Evolutionary conservation across 2,113 vertebrate species (phyloP).

Genomic region (Thalassarche chlororhynchos): DNA sequence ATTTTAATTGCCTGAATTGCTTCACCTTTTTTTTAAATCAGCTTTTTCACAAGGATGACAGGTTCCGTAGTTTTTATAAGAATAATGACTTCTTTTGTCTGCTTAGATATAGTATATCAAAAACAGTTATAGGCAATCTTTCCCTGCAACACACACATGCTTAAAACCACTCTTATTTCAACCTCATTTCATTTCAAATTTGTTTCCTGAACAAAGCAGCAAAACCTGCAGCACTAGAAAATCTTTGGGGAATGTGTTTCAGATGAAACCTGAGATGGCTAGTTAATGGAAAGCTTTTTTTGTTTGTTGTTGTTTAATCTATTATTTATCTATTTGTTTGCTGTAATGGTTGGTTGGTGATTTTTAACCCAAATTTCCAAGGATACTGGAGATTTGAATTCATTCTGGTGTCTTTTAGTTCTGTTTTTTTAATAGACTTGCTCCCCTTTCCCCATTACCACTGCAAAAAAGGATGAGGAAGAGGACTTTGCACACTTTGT

Average conservation of each 20-base stretch:
- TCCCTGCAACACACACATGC: neutral
- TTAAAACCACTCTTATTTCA: constrained; percentile 2
- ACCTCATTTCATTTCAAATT: constrained; percentile 6
- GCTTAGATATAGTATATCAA: neutral
- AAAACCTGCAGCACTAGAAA: neutral
- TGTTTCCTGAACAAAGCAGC: neutral
- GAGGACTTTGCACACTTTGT: neutral
- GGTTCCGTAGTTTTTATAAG: neutral
- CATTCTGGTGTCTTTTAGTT: rapidly evolving
- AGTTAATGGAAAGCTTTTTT: neutral
- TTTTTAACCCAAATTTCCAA: neutral
- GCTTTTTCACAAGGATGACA: neutral
- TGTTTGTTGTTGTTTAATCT: neutral
- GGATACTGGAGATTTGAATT: neutral
- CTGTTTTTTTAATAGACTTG: neutral
- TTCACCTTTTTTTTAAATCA: neutral
- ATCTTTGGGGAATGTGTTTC: neutral
- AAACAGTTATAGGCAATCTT: neutral
- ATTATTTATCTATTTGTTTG: constrained; percentile 17
- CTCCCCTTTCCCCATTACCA: neutral
- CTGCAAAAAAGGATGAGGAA: neutral
- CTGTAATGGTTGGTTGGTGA: neutral
- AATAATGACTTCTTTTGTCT: neutral
- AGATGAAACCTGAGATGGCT: neutral
- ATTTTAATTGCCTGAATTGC: neutral